phyloP scores from a whole-genome alignment of 2,888 invertebrate genomes.

The Scotopteryx bipunctaria region DNA sequence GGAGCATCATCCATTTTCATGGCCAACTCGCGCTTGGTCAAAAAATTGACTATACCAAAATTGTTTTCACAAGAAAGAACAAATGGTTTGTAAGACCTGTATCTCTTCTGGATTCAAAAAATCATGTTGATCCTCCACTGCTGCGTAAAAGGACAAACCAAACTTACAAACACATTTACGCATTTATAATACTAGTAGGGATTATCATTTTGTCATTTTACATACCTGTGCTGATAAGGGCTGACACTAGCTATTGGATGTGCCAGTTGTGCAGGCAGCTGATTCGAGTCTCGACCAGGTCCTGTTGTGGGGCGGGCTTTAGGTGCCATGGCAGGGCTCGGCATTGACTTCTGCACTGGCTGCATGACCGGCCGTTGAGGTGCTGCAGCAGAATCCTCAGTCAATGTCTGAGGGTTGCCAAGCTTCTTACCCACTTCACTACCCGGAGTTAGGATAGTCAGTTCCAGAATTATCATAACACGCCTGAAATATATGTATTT shows the following conservation, averaged over 20 bases:
- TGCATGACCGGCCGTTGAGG: constrained; percentile 49
- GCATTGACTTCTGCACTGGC: constrained; percentile 39
- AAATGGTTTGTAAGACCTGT: too few relatives aligned
- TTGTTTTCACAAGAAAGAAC: too few relatives aligned
- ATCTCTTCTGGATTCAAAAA: too few relatives aligned
- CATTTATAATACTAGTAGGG: too few relatives aligned
- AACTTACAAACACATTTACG: too few relatives aligned
- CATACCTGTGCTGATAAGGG: constrained; percentile 95
- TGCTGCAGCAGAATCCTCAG: constrained; percentile 59
- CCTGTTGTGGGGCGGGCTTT: constrained; percentile 44
- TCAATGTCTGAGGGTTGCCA: constrained; percentile 91
- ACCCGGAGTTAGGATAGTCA: constrained; percentile 89
- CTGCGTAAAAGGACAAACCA: too few relatives aligned
- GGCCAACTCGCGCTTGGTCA: too few relatives aligned
- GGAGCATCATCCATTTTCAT: too few relatives aligned
- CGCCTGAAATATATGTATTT: constrained; percentile 79
- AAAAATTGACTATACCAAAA: too few relatives aligned
- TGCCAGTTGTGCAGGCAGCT: constrained; percentile 79
- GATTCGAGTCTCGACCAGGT: constrained; percentile 65
- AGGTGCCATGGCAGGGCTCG: constrained; percentile 39
- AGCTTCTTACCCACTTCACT: constrained; percentile 88
- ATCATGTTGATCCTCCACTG: too few relatives aligned
- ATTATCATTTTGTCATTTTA: too few relatives aligned
- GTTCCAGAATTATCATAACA: constrained; percentile 92
- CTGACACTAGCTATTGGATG: constrained; percentile 93